phyloP scores from a whole-genome alignment of 2,113 vertebrate species.

The Meriones unguiculatus region DNA sequence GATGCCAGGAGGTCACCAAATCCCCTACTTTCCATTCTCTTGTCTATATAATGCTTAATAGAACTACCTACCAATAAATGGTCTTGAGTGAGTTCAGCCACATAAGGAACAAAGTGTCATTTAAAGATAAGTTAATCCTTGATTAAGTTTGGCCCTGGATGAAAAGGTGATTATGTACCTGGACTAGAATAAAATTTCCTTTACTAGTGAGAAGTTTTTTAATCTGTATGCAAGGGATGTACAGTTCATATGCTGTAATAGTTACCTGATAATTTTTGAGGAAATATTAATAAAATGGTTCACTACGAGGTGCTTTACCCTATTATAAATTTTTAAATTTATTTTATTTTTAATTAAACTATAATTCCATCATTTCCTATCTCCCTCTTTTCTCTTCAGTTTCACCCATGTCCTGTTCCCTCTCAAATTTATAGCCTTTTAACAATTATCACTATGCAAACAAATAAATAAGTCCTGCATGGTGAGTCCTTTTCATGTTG shows the following conservation, averaged over 20 bases:
- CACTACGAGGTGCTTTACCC: not conserved
- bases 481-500: not conserved
- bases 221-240: not conserved
- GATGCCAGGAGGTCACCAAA: not conserved
- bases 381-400: not conserved
- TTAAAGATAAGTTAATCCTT: not conserved
- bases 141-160: not conserved
- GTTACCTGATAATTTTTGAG: conserved; percentile 1
- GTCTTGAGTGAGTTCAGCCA: not conserved
- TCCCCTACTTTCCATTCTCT: not conserved
- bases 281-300: not conserved
- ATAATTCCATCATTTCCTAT: not conserved
- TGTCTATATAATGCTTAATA: not conserved
- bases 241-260: not conserved
- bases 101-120: conserved; percentile 17
- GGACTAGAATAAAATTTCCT: not conserved
- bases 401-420: not conserved
- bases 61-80: not conserved
- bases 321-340: not conserved
- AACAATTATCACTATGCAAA: not conserved
- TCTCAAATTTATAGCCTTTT: not conserved
- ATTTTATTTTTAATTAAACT: not conserved
- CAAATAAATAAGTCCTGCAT: not conserved
- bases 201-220: conserved; percentile 17
- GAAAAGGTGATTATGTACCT: not conserved